phyloP scores from a whole-genome alignment of 1,140 invertebrate species.

The Lepidurus couesii region DNA sequence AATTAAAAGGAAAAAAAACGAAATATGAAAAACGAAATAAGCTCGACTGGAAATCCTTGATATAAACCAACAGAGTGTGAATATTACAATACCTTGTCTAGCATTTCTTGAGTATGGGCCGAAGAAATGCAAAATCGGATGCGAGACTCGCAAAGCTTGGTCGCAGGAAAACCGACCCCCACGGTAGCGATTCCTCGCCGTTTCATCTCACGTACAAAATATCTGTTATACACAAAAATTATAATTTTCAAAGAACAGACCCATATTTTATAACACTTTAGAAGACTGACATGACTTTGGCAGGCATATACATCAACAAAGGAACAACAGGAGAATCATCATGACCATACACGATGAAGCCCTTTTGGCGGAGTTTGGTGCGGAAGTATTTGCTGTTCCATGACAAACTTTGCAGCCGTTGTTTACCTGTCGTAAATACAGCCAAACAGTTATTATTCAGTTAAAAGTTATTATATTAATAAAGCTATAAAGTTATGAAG shows the following conservation, averaged over 20 bases:
- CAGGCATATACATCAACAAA: slow-evolving; percentile 86
- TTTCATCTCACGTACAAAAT: slow-evolving; percentile 76
- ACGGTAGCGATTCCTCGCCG: slow-evolving; percentile 81
- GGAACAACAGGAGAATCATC: slow-evolving; percentile 95
- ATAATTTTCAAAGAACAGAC: not conserved
- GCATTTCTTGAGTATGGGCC: slow-evolving; percentile 89
- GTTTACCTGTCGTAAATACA: slow-evolving; percentile 47
- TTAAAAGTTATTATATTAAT: too few relatives aligned
- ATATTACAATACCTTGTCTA: slow-evolving; percentile 67
- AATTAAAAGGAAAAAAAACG: slow-evolving; percentile 9
- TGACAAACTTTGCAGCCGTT: slow-evolving; percentile 67
- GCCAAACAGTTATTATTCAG: slow-evolving; percentile 35
- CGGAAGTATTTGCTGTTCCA: slow-evolving; percentile 85
- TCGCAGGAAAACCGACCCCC: slow-evolving; percentile 96
- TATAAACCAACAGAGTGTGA: not conserved
- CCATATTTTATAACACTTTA: slow-evolving; percentile 24
- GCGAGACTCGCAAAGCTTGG: slow-evolving; percentile 84
- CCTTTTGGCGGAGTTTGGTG: slow-evolving; percentile 75
- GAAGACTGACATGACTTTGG: slow-evolving; percentile 76
- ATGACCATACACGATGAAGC: slow-evolving; percentile 94
- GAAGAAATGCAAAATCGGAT: slow-evolving; percentile 95
- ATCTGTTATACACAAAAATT: slow-evolving; percentile 50
- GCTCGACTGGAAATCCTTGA: not conserved
- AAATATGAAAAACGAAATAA: slow-evolving; percentile 43
- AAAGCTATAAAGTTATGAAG: too few relatives aligned